A percentile compares a stretch with the other conserved stretches of the same genome.
These are phyloP conservation scores for Bilobella aurantiaca DNA, from an alignment of 1,140 invertebrate species.

Conservation along the genomic window DNA sequence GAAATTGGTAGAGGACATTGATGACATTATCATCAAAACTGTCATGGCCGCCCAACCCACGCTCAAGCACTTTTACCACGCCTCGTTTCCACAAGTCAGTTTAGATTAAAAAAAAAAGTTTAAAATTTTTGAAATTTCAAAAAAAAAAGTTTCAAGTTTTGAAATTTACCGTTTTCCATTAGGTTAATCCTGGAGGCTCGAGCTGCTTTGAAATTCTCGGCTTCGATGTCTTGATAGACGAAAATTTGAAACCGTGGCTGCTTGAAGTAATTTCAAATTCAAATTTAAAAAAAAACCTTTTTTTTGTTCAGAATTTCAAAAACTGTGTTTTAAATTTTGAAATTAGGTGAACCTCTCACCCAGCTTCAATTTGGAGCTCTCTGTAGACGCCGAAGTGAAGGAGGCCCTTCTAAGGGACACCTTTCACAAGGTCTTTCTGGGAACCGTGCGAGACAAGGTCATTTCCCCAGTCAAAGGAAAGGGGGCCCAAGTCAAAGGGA, in stretches of 20 bases:
- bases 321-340: not conserved
- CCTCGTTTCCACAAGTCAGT: constrained; percentile 76
- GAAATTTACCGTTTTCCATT: too few relatives aligned
- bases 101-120: too few relatives aligned
- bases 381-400: constrained; percentile 44
- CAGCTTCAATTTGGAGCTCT: constrained; percentile 43
- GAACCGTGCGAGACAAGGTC: constrained; percentile 40
- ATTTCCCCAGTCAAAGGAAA: not conserved
- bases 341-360: constrained; percentile 50
- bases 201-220: constrained; percentile 83
- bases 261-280: constrained; percentile 54
- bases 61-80: constrained; percentile 66
- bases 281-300: not conserved
- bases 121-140: too few relatives aligned
- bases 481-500: not conserved
- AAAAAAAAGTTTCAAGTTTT: too few relatives aligned
- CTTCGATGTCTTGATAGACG: constrained; percentile 75
- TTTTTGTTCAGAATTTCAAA: not conserved
- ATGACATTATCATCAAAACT: constrained; percentile 82
- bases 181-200: too few relatives aligned
- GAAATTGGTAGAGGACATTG: constrained; percentile 64
- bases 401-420: constrained; percentile 42
- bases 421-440: constrained; percentile 43
- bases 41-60: constrained; percentile 70
- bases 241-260: constrained; percentile 70